phyloP scores from a whole-genome alignment of 1,140 invertebrate genomes.

The Sarcophaga peregrina region DNA sequence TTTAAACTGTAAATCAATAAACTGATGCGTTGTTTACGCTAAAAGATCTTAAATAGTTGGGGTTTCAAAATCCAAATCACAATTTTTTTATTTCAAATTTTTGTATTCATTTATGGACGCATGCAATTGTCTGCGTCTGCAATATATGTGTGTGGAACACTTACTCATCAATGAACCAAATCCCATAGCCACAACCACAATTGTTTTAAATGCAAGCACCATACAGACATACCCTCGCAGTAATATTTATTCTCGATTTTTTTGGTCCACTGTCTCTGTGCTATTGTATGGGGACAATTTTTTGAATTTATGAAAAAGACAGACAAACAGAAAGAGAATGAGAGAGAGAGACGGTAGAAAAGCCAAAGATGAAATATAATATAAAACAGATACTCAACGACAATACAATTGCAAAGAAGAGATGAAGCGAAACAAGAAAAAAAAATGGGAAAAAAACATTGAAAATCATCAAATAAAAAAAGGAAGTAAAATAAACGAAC shows the following conservation, averaged over 20 bases:
- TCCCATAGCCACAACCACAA: not conserved
- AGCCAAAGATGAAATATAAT: not conserved
- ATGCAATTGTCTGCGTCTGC: too few species aligned
- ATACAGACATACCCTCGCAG: not conserved
- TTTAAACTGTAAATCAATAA: too few species aligned
- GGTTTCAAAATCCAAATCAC: too few species aligned
- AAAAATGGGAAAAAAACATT: not conserved
- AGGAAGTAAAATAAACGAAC: too few species aligned
- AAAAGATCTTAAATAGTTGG: too few species aligned
- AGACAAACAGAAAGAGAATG: too few species aligned
- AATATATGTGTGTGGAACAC: conserved; percentile 9
- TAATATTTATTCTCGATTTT: not conserved
- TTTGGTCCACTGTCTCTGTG: not conserved
- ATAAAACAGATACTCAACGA: conserved; percentile 16
- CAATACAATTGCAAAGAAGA: not conserved
- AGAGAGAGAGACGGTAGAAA: not conserved
- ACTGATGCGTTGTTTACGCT: too few species aligned
- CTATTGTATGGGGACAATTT: too few species aligned
- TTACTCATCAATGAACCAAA: conserved; percentile 22
- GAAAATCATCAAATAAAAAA: not conserved
- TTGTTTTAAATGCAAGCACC: not conserved
- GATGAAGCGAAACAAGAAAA: not conserved
- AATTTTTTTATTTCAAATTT: too few species aligned
- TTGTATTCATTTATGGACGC: too few species aligned
- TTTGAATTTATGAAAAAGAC: too few species aligned